A percentile compares a stretch with the other conserved stretches of the same genome.
Evolutionary conservation across 2,888 invertebrate genomes (phyloP).

Genomic region (Celastrina argiolus): DNA sequence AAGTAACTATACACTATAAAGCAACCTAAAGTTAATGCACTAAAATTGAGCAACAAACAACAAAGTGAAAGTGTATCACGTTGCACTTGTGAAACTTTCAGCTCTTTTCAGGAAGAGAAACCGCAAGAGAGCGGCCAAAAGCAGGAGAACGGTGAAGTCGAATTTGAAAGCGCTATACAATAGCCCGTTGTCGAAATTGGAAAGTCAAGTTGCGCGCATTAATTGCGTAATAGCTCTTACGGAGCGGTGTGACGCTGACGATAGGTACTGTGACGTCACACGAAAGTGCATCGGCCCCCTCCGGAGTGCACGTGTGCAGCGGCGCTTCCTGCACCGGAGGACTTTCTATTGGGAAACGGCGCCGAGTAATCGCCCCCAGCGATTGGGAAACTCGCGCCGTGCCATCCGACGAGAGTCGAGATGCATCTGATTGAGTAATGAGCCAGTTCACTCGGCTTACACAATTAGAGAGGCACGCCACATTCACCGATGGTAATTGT

Average conservation of each 20-base stretch:
- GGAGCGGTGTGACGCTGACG: constrained; percentile 41
- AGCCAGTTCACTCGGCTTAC: constrained; percentile 56
- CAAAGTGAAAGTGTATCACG: constrained; percentile 71
- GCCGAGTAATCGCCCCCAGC: constrained; percentile 51
- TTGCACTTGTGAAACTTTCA: constrained; percentile 61
- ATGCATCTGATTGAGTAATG: constrained; percentile 71
- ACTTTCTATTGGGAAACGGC: constrained; percentile 75
- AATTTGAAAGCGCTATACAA: constrained; percentile 78
- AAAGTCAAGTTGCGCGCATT: constrained; percentile 73
- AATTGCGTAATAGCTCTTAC: constrained; percentile 74
- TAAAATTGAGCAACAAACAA: constrained; percentile 32
- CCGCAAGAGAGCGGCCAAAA: constrained; percentile 68
- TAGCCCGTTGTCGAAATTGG: constrained; percentile 78
- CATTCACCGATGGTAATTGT: constrained; percentile 27
- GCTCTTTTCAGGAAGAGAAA: constrained; percentile 74
- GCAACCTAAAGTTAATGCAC: neutral
- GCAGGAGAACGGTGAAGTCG: constrained; percentile 65
- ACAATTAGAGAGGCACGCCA: constrained; percentile 44
- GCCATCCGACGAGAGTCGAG: constrained; percentile 61
- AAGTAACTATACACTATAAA: neutral
- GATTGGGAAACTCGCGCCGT: constrained; percentile 63
- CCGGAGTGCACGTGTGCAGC: constrained; percentile 47
- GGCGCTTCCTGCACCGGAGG: constrained; percentile 69
- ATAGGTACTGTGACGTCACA: constrained; percentile 35
- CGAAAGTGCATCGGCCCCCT: constrained; percentile 75